Percentiles rank a stretch among this genome's conserved stretches.
Evolutionary conservation across 2,797 vertebrate genomes (phyloP).

Genomic region (Paguma larvata): DNA sequence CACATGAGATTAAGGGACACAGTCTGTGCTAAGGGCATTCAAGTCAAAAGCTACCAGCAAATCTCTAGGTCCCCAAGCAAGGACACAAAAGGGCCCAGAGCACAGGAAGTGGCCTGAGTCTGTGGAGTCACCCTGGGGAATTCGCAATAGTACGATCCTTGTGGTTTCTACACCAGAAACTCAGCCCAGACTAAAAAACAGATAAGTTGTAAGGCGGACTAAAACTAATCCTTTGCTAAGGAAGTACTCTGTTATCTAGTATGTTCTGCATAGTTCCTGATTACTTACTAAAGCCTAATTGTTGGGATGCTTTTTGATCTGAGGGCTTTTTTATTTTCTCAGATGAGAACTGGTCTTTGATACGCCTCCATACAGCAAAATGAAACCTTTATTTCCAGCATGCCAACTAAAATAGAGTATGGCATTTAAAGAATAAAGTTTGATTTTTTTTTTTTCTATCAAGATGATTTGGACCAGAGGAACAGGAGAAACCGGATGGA

Average conservation of each 20-base stretch:
- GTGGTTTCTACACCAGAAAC: background rate
- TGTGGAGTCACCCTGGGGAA: background rate
- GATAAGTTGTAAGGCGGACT: background rate
- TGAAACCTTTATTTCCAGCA: conserved; percentile 10
- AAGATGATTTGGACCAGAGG: background rate
- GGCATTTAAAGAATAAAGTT: conserved; percentile 27
- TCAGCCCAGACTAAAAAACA: background rate
- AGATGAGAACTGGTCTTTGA: background rate
- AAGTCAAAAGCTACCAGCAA: background rate
- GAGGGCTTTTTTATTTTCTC: conserved; percentile 34
- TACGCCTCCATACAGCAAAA: background rate
- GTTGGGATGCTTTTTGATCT: background rate
- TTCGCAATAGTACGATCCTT: background rate
- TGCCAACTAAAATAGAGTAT: background rate
- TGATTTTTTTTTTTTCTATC: background rate
- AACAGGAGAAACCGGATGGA: background rate
- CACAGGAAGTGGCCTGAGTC: background rate
- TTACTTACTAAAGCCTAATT: background rate
- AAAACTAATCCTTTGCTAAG: background rate
- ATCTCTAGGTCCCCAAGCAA: background rate
- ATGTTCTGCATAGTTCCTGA: background rate
- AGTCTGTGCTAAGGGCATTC: background rate
- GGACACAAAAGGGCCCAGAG: background rate
- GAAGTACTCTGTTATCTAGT: background rate
- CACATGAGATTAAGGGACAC: background rate